These are phyloP conservation scores for Acanthococcus lagerstroemiae DNA, from an alignment of 2,888 invertebrate species.

Conservation along the genomic window DNA sequence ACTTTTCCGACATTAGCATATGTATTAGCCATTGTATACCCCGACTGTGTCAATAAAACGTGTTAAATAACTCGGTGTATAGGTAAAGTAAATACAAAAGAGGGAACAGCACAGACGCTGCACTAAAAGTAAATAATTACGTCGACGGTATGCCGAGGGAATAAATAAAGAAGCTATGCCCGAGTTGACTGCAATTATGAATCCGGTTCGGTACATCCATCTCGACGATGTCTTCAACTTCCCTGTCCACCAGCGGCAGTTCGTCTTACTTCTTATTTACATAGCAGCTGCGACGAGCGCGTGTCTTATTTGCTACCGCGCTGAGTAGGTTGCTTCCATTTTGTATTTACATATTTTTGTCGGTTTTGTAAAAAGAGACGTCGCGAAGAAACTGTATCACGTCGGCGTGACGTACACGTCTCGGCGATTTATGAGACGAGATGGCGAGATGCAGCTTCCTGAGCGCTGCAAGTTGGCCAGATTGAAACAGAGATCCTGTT, in stretches of 20 bases:
- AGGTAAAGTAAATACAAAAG: slow-evolving; percentile 14
- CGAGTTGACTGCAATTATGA: slow-evolving; percentile 26
- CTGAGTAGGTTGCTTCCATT: slow-evolving; percentile 13
- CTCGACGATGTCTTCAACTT: slow-evolving; percentile 23
- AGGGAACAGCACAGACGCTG: slow-evolving; percentile 1
- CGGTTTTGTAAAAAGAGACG: not conserved
- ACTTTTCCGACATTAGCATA: not conserved
- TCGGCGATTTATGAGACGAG: no score
- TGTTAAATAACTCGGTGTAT: slow-evolving; percentile 19
- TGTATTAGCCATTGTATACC: slow-evolving; percentile 4
- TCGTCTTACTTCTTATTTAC: slow-evolving; percentile 13
- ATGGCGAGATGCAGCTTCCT: no score
- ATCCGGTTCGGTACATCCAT: slow-evolving; percentile 25
- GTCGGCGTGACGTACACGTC: no score
- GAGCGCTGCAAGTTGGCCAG: no score
- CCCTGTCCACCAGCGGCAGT: slow-evolving; percentile 3
- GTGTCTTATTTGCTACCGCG: slow-evolving; percentile 20
- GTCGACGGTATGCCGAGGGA: not conserved
- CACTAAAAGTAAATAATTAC: slow-evolving; percentile 27
- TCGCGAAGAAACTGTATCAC: not conserved
- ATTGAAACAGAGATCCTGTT: no score
- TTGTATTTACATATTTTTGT: slow-evolving; percentile 16
- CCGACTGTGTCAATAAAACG: slow-evolving; percentile 28
- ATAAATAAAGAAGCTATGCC: slow-evolving; percentile 7
- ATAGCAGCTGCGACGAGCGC: slow-evolving; percentile 22